A percentile compares a stretch with the other conserved stretches of the same genome.
Conservation (phyloP, 2,113 vertebrate species). For the Crotalus tigris region DNA sequence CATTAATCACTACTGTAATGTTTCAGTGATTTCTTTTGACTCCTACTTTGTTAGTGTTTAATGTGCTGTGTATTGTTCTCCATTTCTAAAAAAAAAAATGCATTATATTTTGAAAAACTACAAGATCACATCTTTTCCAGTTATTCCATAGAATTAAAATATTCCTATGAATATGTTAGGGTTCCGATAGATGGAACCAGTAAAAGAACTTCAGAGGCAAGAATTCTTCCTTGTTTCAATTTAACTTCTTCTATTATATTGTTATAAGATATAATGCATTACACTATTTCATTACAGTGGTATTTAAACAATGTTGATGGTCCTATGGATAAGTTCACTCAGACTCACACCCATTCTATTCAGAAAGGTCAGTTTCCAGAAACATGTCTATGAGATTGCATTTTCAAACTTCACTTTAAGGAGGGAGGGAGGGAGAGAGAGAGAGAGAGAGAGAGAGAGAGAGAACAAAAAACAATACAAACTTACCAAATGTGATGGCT, state of each 20-base stretch:
- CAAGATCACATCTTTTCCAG: not conserved
- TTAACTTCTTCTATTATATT: not conserved
- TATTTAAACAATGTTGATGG: not conserved
- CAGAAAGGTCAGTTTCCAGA: no score
- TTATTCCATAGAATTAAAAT: not conserved
- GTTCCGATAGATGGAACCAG: no score
- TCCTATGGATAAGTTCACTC: not conserved
- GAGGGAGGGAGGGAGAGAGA: no score
- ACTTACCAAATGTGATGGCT: not conserved
- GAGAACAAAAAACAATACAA: no score
- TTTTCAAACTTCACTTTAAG: not conserved
- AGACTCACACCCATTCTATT: not conserved
- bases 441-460: no score
- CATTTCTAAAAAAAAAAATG: not conserved
- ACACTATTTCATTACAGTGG: not conserved
- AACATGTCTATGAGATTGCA: not conserved
- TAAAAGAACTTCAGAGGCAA: no score
- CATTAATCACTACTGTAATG: constrained; percentile 13
- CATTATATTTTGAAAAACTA: not conserved
- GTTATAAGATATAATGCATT: not conserved
- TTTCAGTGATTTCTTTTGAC: not conserved
- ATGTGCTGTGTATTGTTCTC: not conserved
- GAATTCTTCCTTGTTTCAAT: not conserved
- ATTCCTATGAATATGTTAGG: not conserved
- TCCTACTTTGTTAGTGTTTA: not conserved